phyloP scores from a whole-genome alignment of 2,888 invertebrate species.

The Branchipolynoe longqiensis region DNA sequence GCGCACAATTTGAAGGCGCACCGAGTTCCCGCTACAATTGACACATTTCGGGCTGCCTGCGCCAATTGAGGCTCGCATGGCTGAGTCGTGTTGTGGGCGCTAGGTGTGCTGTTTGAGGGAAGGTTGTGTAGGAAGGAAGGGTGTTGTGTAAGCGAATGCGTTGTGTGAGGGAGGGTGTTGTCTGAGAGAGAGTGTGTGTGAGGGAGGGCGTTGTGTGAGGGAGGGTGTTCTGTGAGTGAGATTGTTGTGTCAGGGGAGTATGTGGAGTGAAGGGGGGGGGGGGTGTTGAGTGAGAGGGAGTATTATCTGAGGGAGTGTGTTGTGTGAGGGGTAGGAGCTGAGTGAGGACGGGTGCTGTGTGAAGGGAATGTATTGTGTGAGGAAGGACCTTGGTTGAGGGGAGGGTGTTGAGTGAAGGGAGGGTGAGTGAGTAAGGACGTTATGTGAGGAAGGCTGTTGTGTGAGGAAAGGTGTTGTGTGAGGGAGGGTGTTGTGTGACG shows the following conservation, averaged over 20 bases:
- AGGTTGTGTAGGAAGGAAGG: background rate
- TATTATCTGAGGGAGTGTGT: background rate
- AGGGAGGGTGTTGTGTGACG: too few species aligned
- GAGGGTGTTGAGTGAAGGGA: background rate
- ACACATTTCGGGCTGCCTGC: conserved; percentile 22
- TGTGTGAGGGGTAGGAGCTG: background rate
- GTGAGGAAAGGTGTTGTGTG: too few species aligned
- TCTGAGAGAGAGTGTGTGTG: background rate
- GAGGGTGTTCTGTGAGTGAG: conserved; percentile 13
- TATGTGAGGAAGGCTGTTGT: background rate
- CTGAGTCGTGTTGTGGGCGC: too few species aligned
- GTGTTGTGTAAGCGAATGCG: background rate
- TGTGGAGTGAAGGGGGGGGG: background rate
- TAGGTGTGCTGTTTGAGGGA: background rate
- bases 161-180: background rate
- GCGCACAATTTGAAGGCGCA: conserved; percentile 28
- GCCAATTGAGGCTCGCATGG: background rate
- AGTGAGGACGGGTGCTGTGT: background rate
- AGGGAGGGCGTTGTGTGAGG: background rate
- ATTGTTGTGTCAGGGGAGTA: background rate
- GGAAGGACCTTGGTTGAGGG: conserved; percentile 9
- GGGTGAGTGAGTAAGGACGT: background rate
- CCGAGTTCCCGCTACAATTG: conserved; percentile 15
- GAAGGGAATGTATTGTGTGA: too few species aligned
- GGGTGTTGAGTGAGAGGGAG: background rate